These are phyloP conservation scores for Paedocypris micromegethes DNA, from an alignment of 2,797 vertebrate species.

Conservation along the genomic window DNA sequence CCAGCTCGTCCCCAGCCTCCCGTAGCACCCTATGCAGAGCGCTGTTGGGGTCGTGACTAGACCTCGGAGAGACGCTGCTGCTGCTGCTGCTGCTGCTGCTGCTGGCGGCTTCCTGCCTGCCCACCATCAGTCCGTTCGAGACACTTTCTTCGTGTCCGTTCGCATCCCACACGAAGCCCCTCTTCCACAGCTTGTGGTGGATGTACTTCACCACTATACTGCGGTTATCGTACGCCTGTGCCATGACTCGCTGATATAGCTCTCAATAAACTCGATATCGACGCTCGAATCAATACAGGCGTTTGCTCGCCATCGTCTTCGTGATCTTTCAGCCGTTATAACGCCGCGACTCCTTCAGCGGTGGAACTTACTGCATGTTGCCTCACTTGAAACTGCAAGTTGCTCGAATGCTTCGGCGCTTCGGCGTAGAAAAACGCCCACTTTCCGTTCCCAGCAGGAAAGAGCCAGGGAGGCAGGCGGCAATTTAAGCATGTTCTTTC, in stretches of 20 bases:
- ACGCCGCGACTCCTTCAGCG: not conserved
- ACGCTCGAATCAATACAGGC: not conserved
- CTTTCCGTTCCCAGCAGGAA: conserved; percentile 35
- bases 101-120: conserved; percentile 24
- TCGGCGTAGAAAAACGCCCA: conserved; percentile 41
- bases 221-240: conserved; percentile 75
- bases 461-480: conserved; percentile 16
- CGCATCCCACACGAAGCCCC: conserved; percentile 82
- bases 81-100: conserved; percentile 54
- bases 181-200: conserved; percentile 90
- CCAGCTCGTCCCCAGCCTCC: conserved; percentile 90
- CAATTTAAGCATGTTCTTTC: conserved; percentile 15
- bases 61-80: conserved; percentile 26
- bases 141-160: conserved; percentile 55
- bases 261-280: not conserved
- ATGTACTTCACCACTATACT: conserved; percentile 92
- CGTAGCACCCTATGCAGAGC: conserved; percentile 82
- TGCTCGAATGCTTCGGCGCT: conserved; percentile 24
- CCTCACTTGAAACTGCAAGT: conserved; percentile 31
- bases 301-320: conserved; percentile 2
- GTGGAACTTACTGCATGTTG: conserved; percentile 29
- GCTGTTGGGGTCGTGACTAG: conserved; percentile 53
- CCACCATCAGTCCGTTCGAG: conserved; percentile 58
- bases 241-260: conserved; percentile 56
- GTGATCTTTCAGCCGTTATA: not conserved